phyloP scores from a whole-genome alignment of 2,113 vertebrate species.

The Eulacestoma nigropectus region DNA sequence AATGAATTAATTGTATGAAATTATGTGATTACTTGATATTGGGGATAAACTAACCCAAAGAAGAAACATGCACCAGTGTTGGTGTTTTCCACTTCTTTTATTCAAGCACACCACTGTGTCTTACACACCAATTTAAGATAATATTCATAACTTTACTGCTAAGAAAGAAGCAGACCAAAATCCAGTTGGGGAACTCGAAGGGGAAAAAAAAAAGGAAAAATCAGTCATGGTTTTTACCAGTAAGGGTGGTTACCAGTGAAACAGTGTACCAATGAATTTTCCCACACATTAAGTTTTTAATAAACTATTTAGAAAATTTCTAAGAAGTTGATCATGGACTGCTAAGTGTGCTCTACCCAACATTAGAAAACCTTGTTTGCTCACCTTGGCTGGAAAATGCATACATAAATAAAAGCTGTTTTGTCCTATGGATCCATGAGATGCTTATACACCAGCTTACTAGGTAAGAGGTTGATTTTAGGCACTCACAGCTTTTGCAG shows the following conservation, averaged over 20 bases:
- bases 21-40: background rate
- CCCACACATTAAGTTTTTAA: background rate
- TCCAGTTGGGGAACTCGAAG: background rate
- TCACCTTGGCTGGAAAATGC: background rate
- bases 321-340: background rate
- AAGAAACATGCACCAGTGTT: background rate
- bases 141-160: background rate
- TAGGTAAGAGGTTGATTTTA: background rate
- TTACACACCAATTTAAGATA: background rate
- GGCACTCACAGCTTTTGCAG: background rate
- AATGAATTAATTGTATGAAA: background rate
- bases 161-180: background rate
- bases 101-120: background rate
- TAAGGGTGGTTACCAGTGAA: background rate
- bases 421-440: background rate
- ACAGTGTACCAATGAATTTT: background rate
- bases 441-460: background rate
- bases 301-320: background rate
- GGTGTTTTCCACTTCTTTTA: background rate
- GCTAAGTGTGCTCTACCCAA: background rate
- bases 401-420: background rate
- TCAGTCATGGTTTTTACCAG: background rate
- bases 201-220: fast-evolving
- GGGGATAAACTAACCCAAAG: background rate
- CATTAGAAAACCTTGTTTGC: background rate